Evolutionary conservation across 37 sponge, comb jelly and placozoan genomes (phyloP).

Genomic region (Ephydatia muelleri): DNA sequence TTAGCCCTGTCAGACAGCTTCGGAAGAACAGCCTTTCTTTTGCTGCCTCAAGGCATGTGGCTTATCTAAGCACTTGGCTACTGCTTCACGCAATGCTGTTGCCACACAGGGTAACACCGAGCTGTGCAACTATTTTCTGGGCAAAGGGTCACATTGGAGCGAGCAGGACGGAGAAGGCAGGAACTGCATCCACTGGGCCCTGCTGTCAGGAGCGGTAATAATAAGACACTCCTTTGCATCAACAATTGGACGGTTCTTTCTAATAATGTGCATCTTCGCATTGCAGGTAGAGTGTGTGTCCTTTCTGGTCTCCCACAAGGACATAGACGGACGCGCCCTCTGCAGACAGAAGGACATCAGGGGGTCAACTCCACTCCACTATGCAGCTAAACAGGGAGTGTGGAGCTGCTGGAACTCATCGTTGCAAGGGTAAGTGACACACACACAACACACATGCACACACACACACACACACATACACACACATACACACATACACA

Average conservation of each 20-base stretch:
- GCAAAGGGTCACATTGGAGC: constrained; percentile 39
- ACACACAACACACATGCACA: too few species aligned
- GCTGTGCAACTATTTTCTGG: constrained; percentile 48
- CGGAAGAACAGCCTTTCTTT: constrained; percentile 32
- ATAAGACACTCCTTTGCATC: background rate
- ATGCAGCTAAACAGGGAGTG: constrained; percentile 43
- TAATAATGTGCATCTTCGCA: too few species aligned
- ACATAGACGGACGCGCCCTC: background rate
- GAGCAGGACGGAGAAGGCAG: constrained; percentile 44
- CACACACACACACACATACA: too few species aligned
- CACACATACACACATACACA: too few species aligned
- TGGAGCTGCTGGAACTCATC: constrained; percentile 12
- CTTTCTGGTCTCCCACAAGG: constrained; percentile 19
- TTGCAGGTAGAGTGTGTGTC: constrained; percentile 52
- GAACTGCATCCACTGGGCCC: constrained; percentile 76
- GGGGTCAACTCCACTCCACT: constrained; percentile 75
- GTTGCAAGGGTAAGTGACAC: constrained; percentile 24
- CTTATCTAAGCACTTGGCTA: background rate
- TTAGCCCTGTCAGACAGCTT: constrained; percentile 19
- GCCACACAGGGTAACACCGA: constrained; percentile 36
- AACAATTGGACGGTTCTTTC: background rate
- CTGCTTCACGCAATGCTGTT: too few species aligned
- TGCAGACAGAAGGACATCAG: constrained; percentile 26
- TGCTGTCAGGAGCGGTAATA: constrained; percentile 57
- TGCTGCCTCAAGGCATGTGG: constrained; percentile 54